Evolutionary conservation across 1,140 invertebrate species (phyloP), one percentile per base, ranked within the genome.

Genomic region (Arctopsyche grandis): DNA sequence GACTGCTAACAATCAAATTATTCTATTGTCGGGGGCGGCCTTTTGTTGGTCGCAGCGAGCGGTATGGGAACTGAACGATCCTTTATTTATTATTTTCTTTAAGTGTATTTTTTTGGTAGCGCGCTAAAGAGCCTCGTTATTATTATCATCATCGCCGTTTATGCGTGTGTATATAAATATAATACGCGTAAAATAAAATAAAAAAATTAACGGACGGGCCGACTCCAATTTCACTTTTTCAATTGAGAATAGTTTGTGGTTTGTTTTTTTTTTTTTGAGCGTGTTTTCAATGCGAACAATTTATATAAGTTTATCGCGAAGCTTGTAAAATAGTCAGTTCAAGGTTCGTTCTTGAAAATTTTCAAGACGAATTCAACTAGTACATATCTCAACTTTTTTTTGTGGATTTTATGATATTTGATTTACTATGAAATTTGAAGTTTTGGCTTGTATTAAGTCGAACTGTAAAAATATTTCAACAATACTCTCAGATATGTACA

Each of bases 1-100:
- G 79, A 80, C 75, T 66, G 69, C 69, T 75, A 77, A 78, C 75
- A 80, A 80, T 80, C 79, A 77, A 80, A 80, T 80, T 69, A 80
- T 80, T 78, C 74, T 80, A 78, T 77, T 78, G 76, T 69, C 69
- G 79, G 44, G 75, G 43, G 44, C 52, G 29, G 75, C n/a, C 79
- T 58, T 80, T 80, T 80, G 79, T 80, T 80, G 76, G 56, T 22
- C 75, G 26, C 58, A 60, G 63, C 75, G 79, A 80, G 75, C 63
- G 79, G 75, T 69, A 77, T 80, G 75, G 79, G 79, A 71, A 78
- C 74, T 56, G 29, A 29, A 44, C 74, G 74, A 76, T 76, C 56
- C 74, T 48, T 58, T 76, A 76, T 76, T 76, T 76, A 76, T 63
- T 63, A 76, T 63, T 63, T 38, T 76, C 56, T 76, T 63, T 60